Percentiles rank a stretch among this genome's conserved stretches.
Conservation (phyloP, 2,797 vertebrate genomes). For the Acipenser oxyrinchus region DNA sequence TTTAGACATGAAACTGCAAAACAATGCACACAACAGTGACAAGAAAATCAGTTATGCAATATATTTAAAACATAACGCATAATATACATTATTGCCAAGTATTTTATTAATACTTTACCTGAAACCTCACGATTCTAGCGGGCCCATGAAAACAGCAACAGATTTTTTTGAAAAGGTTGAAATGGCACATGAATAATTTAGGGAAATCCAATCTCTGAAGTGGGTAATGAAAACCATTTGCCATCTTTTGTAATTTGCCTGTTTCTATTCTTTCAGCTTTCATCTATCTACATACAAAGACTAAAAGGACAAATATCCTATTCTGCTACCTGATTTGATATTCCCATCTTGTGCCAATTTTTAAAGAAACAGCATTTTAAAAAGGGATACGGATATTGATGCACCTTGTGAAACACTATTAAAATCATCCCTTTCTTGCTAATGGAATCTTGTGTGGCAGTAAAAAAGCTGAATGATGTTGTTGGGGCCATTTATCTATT, state of each 20-base stretch:
- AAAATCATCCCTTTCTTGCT: conserved; percentile 43
- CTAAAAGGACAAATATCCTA: conserved; percentile 35
- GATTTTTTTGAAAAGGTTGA: conserved; percentile 8
- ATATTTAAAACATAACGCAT: too few relatives aligned
- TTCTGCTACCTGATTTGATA: conserved; percentile 44
- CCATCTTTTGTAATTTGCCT: conserved; percentile 34
- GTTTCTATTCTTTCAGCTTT: conserved; percentile 54
- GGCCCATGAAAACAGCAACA: too few relatives aligned
- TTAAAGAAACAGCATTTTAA: conserved; percentile 26
- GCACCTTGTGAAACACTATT: conserved; percentile 45
- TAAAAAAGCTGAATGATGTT: conserved; percentile 49
- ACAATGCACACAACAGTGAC: too few relatives aligned
- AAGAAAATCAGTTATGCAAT: too few relatives aligned
- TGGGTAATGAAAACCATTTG: conserved; percentile 56
- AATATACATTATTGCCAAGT: too few relatives aligned
- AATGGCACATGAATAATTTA: conserved; percentile 52
- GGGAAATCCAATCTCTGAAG: conserved; percentile 60
- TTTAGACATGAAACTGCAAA: too few relatives aligned
- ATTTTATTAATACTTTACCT: too few relatives aligned
- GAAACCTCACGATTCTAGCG: too few relatives aligned
- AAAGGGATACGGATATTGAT: conserved; percentile 51
- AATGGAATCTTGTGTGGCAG: conserved; percentile 64
- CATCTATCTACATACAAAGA: conserved; percentile 59
- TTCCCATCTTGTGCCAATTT: conserved; percentile 58
- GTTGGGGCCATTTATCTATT: conserved; percentile 50